These are phyloP conservation scores for Lutraria rhynchaena DNA, from an alignment of 1,140 invertebrate species.

Conservation along the genomic window DNA sequence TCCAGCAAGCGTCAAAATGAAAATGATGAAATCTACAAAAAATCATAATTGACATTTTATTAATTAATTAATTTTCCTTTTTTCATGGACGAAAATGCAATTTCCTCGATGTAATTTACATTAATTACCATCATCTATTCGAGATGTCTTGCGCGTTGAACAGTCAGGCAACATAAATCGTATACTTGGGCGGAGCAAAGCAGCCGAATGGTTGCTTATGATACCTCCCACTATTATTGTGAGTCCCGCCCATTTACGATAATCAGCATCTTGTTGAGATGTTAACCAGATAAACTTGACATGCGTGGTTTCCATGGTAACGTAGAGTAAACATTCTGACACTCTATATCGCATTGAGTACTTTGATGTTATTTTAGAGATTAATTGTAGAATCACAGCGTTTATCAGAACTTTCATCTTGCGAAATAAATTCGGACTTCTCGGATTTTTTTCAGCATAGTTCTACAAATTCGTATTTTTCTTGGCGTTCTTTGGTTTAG, in stretches of 20 bases:
- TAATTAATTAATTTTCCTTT: too few species aligned
- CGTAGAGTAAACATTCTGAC: conserved; percentile 56
- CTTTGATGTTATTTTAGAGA: conserved; percentile 56
- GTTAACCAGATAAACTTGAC: conserved; percentile 53
- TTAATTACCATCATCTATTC: too few species aligned
- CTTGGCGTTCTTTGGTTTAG: conserved; percentile 12
- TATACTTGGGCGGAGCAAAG: too few species aligned
- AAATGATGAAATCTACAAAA: too few species aligned
- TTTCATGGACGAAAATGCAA: too few species aligned
- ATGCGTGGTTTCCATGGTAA: conserved; percentile 50
- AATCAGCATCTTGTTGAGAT: conserved; percentile 25
- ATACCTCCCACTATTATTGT: neutral
- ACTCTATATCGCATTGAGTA: conserved; percentile 42
- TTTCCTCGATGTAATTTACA: too few species aligned
- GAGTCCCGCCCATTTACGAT: conserved; percentile 30
- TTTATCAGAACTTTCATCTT: conserved; percentile 38
- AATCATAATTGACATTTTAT: too few species aligned
- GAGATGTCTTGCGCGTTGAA: too few species aligned
- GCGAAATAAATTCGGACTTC: conserved; percentile 16
- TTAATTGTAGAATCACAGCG: conserved; percentile 40
- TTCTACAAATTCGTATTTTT: conserved; percentile 4
- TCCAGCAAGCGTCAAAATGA: too few species aligned
- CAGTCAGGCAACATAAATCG: too few species aligned
- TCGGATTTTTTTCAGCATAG: neutral
- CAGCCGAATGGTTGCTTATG: neutral